phyloP scores from a whole-genome alignment of 2,113 vertebrate species.

The Sebastes schlegelii region DNA sequence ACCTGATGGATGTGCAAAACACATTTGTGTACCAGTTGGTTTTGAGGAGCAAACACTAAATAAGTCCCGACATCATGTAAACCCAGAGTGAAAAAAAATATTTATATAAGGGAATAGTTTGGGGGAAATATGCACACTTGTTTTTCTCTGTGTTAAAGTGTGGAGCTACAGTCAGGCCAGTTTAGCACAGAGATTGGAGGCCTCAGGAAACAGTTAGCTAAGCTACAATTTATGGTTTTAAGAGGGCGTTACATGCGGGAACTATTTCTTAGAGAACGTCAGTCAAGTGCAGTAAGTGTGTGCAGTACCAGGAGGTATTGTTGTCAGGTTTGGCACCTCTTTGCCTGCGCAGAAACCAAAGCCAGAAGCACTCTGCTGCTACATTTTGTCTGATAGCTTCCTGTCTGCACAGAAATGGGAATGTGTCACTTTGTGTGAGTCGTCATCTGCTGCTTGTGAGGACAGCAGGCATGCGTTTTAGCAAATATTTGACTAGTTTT shows the following conservation, averaged over 20 bases:
- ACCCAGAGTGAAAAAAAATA: conserved; percentile 2
- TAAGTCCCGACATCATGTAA: neutral
- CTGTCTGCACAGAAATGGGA: neutral
- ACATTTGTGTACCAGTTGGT: conserved; percentile 1
- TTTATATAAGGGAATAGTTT: conserved; percentile 5
- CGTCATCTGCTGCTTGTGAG: neutral
- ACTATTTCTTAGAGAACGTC: neutral
- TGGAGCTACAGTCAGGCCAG: neutral
- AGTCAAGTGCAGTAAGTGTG: neutral
- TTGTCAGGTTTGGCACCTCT: neutral
- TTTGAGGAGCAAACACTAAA: neutral
- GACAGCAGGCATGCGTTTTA: neutral
- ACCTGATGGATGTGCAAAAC: conserved; percentile 11
- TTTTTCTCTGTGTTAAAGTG: neutral
- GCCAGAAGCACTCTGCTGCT: neutral
- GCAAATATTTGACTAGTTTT: neutral
- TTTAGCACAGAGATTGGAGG: neutral
- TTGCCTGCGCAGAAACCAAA: neutral
- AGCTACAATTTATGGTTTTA: neutral
- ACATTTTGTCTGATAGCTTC: neutral
- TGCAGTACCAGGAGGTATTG: neutral
- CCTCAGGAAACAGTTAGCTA: neutral
- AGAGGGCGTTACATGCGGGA: neutral
- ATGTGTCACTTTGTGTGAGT: neutral
- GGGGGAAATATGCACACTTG: neutral